A percentile compares a stretch with the other conserved stretches of the same genome.
Evolutionary conservation across 2,888 invertebrate species (phyloP).

Genomic region (Synanthedon myopaeformis): DNA sequence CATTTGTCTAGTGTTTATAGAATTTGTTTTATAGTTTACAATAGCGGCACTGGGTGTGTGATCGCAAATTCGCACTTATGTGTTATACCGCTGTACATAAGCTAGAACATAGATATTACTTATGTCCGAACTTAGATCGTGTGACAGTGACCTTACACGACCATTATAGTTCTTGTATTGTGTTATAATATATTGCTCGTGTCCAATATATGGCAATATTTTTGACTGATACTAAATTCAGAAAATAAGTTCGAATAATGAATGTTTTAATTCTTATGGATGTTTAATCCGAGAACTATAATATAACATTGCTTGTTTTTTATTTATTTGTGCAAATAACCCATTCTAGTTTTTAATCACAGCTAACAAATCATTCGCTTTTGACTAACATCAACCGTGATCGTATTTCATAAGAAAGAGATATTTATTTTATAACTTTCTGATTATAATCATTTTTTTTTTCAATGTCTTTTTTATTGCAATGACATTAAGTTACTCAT

Average conservation of each 20-base stretch:
- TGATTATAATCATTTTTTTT: too few relatives aligned
- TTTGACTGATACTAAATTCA: too few relatives aligned
- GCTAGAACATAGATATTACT: not conserved
- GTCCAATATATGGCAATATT: not conserved
- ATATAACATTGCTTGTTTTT: conserved; percentile 17
- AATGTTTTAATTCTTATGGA: too few relatives aligned
- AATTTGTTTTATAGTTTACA: conserved; percentile 11
- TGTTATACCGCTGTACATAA: not conserved
- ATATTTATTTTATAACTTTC: too few relatives aligned
- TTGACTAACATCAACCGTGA: conserved; percentile 35
- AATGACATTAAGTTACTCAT: too few relatives aligned
- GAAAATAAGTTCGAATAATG: too few relatives aligned
- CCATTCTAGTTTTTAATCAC: conserved; percentile 11
- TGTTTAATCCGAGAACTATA: not conserved
- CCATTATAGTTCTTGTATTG: not conserved
- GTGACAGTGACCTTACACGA: not conserved
- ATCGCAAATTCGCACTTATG: not conserved
- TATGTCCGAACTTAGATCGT: not conserved
- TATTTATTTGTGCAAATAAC: conserved; percentile 38
- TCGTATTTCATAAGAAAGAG: not conserved
- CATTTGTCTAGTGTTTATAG: conserved; percentile 15
- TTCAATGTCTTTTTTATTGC: too few relatives aligned
- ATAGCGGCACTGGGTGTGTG: conserved; percentile 19
- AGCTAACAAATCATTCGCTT: conserved; percentile 48
- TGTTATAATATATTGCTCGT: not conserved